These are phyloP conservation scores for Aythya baeri DNA, from an alignment of 2,113 vertebrate species.

Conservation along the genomic window DNA sequence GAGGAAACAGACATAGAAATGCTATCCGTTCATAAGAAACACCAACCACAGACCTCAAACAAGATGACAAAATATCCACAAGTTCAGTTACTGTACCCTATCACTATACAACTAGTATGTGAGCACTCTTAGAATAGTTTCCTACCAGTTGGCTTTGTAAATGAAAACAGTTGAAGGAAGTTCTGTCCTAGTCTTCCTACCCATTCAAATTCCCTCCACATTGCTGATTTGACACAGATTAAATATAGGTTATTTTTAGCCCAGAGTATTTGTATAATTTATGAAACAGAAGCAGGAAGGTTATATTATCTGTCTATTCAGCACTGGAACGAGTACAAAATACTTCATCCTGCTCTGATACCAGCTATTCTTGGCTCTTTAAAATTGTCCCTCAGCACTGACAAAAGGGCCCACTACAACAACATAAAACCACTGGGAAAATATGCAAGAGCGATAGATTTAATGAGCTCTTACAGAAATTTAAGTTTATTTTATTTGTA, in stretches of 20 bases:
- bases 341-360: not conserved
- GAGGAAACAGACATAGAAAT: not conserved
- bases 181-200: not conserved
- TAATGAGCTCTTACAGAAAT: not conserved
- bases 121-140: not conserved
- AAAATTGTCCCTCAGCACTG: not conserved
- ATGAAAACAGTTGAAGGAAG: not conserved
- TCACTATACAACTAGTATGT: not conserved
- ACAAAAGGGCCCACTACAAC: not conserved
- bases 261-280: not conserved
- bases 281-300: not conserved
- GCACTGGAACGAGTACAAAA: not conserved
- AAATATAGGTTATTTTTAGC: not conserved
- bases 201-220: not conserved
- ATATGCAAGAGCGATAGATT: not conserved
- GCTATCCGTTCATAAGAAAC: not conserved
- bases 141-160: not conserved
- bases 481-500: not conserved
- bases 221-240: not conserved
- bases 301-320: not conserved
- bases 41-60: not conserved
- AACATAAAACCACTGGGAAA: not conserved
- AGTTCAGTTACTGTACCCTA: not conserved
- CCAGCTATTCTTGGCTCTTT: not conserved
- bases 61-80: not conserved